phyloP scores from a whole-genome alignment of 2,888 invertebrate genomes.

The Phyllotreta striolata region DNA sequence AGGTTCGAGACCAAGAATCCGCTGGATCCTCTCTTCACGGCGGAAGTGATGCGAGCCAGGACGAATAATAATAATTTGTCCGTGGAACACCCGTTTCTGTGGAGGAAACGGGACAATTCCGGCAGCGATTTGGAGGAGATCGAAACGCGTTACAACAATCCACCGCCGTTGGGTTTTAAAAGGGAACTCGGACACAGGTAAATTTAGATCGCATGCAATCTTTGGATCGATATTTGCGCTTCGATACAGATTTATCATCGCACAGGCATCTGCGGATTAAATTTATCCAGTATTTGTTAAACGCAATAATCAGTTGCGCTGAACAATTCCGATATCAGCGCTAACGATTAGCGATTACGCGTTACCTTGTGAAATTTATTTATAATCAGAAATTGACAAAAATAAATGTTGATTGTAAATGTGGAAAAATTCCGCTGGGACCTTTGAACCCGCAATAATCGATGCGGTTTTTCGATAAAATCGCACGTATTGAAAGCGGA shows the following conservation, averaged over 20 bases:
- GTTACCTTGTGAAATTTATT: too few relatives aligned
- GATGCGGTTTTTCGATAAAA: too few relatives aligned
- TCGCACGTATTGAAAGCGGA: too few relatives aligned
- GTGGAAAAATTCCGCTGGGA: too few relatives aligned
- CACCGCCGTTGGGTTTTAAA: constrained; percentile 50
- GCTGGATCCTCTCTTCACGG: constrained; percentile 62
- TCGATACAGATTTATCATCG: background rate
- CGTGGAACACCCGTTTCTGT: constrained; percentile 34
- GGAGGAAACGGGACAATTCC: constrained; percentile 31
- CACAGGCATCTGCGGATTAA: too few relatives aligned
- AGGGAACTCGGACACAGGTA: constrained; percentile 69
- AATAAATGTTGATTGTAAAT: too few relatives aligned
- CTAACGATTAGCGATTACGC: too few relatives aligned
- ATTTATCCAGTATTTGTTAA: too few relatives aligned
- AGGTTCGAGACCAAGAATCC: constrained; percentile 67
- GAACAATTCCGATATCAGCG: too few relatives aligned
- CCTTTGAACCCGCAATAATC: too few relatives aligned
- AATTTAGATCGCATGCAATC: constrained; percentile 17
- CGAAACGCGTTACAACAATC: constrained; percentile 18
- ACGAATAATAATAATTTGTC: constrained; percentile 59
- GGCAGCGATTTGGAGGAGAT: constrained; percentile 38
- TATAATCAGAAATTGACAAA: too few relatives aligned
- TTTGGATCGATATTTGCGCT: background rate
- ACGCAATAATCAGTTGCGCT: too few relatives aligned
- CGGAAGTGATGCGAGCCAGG: constrained; percentile 67